Evolutionary conservation across 2,113 vertebrate genomes (phyloP).

Genomic region (Dermatemys mawii): DNA sequence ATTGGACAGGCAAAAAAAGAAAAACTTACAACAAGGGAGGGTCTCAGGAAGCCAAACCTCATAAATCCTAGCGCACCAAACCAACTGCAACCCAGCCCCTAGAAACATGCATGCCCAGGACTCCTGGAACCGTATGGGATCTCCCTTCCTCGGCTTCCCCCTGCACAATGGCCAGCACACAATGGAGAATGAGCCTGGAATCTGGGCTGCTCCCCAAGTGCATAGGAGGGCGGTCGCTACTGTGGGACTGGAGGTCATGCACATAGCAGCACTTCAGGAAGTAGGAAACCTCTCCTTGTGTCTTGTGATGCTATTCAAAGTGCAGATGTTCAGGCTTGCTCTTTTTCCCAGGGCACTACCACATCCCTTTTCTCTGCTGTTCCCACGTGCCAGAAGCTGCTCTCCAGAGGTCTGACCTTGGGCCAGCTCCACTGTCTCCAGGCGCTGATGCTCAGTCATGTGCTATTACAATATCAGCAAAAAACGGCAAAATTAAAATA

Average conservation of each 20-base stretch:
- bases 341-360: background rate
- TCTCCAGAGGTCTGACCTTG: background rate
- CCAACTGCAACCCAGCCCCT: background rate
- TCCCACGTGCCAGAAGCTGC: background rate
- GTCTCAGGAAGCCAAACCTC: background rate
- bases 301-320: background rate
- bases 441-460: background rate
- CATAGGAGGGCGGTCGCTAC: background rate
- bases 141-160: background rate
- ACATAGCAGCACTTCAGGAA: accelerated
- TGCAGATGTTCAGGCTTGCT: accelerated
- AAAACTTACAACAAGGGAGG: accelerated
- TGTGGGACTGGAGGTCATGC: background rate
- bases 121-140: background rate
- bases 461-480: accelerated
- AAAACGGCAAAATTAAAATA: background rate
- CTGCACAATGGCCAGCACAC: background rate
- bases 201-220: background rate
- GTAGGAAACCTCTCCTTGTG: background rate
- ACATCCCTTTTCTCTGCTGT: background rate
- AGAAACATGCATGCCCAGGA: background rate
- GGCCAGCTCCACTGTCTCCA: too few relatives aligned
- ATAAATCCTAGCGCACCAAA: accelerated
- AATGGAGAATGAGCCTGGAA: background rate
- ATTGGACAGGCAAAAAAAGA: background rate